A percentile compares a stretch with the other conserved stretches of the same genome.
Conservation (phyloP, 2,113 vertebrate genomes). For the Oryzias melastigma region DNA sequence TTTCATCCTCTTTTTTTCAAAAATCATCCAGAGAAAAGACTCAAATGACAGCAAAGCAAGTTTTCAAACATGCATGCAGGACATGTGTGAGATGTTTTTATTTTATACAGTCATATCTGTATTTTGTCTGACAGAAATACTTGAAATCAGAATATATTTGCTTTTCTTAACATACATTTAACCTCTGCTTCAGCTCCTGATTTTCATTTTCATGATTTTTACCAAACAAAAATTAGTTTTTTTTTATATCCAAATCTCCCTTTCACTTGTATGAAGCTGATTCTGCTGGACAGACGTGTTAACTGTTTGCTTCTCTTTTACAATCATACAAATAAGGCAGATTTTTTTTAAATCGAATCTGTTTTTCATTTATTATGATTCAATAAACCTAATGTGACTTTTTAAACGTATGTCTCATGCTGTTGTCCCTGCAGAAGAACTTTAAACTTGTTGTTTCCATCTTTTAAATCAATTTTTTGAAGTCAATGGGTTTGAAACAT, state of each 20-base stretch:
- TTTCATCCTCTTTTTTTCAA: slow-evolving; percentile 1
- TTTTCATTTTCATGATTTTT: slow-evolving; percentile 48
- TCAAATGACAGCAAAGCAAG: slow-evolving; percentile 38
- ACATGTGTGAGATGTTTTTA: slow-evolving; percentile 71
- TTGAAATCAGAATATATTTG: slow-evolving; percentile 69
- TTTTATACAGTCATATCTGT: slow-evolving; percentile 56
- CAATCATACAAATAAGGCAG: slow-evolving; percentile 44
- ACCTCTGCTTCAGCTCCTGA: slow-evolving; percentile 34
- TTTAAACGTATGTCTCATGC: slow-evolving; percentile 58
- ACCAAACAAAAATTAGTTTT: slow-evolving; percentile 27
- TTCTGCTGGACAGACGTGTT: slow-evolving; percentile 92
- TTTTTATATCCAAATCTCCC: slow-evolving; percentile 16
- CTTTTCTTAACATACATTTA: slow-evolving; percentile 44
- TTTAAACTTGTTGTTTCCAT: not conserved
- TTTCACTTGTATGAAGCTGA: slow-evolving; percentile 83
- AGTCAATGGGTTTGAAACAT: no score
- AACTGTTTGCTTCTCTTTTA: slow-evolving; percentile 63
- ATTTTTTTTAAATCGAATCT: slow-evolving; percentile 55
- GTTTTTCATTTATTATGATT: slow-evolving; percentile 64
- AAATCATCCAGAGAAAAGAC: slow-evolving; percentile 15
- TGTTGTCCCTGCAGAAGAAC: no score
- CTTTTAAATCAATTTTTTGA: not conserved
- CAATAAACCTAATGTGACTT: slow-evolving; percentile 73
- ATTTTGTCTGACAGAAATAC: slow-evolving; percentile 64
- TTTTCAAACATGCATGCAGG: slow-evolving; percentile 71